Evolutionary conservation across 2,113 vertebrate species (phyloP).

Genomic region (Anolis carolinensis): DNA sequence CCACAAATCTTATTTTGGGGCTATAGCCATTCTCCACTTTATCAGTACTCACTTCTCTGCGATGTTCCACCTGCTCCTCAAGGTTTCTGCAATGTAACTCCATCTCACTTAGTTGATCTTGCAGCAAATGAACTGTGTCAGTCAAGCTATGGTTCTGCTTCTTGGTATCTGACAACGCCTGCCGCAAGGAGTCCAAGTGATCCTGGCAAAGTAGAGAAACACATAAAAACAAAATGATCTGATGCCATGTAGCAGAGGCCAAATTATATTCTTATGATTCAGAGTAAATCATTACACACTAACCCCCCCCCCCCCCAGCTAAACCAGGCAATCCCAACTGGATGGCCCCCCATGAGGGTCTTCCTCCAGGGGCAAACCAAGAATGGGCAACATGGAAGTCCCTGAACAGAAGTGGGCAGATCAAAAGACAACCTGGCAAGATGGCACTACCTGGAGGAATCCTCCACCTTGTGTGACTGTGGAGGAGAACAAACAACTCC

Average conservation of each 20-base stretch:
- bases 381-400: no score
- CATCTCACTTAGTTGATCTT: slow-evolving; percentile 66
- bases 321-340: no score
- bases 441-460: no score
- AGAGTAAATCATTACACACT: no score
- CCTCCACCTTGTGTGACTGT: no score
- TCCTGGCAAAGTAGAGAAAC: slow-evolving; percentile 67
- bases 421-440: no score
- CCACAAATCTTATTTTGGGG: background rate
- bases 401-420: no score
- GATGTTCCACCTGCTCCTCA: slow-evolving; percentile 63
- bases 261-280: no score
- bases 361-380: no score
- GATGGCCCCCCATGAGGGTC: no score
- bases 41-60: slow-evolving; percentile 72
- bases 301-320: no score
- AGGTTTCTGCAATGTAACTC: slow-evolving; percentile 67
- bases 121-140: slow-evolving; percentile 66
- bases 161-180: slow-evolving; percentile 75
- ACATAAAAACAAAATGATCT: background rate
- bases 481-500: no score
- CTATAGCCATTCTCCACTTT: background rate
- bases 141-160: slow-evolving; percentile 71
- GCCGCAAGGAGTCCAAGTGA: slow-evolving; percentile 71
- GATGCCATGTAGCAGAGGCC: background rate